Evolutionary conservation across 1,140 invertebrate species (phyloP).

Genomic region (Drosophila subpulchrella): DNA sequence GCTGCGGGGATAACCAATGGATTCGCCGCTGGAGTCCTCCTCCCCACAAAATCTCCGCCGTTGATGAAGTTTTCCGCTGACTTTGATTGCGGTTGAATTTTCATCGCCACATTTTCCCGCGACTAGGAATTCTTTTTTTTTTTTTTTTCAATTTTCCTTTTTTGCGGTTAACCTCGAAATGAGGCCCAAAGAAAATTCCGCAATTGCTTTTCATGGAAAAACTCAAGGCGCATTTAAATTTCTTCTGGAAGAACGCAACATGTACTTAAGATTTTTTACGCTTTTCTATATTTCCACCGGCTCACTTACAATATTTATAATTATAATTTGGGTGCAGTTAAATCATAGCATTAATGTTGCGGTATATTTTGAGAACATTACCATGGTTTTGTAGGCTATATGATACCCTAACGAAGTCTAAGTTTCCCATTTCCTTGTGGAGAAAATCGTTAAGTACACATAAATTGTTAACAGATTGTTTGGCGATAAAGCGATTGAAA

Average conservation of each 20-base stretch:
- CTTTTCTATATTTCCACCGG: neutral
- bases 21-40: slow-evolving; percentile 28
- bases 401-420: too few relatives aligned
- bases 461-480: slow-evolving; percentile 19
- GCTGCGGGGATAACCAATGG: slow-evolving; percentile 32
- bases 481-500: slow-evolving; percentile 17
- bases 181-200: neutral
- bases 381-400: too few relatives aligned
- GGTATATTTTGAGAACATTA: too few relatives aligned
- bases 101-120: slow-evolving; percentile 19
- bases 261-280: neutral
- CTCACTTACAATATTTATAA: neutral
- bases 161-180: slow-evolving; percentile 27
- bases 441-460: neutral
- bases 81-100: slow-evolving; percentile 54
- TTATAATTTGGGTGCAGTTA: too few relatives aligned
- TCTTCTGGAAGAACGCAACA: neutral
- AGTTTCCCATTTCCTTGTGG: neutral
- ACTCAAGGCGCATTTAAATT: neutral
- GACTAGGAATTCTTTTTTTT: slow-evolving; percentile 12
- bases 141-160: slow-evolving; percentile 39
- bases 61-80: slow-evolving; percentile 48
- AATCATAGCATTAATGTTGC: too few relatives aligned
- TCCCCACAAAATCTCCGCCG: slow-evolving; percentile 9
- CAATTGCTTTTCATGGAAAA: slow-evolving; percentile 12